Evolutionary conservation across 2,113 vertebrate species (phyloP).

Genomic region (Pseudopipra pipra): DNA sequence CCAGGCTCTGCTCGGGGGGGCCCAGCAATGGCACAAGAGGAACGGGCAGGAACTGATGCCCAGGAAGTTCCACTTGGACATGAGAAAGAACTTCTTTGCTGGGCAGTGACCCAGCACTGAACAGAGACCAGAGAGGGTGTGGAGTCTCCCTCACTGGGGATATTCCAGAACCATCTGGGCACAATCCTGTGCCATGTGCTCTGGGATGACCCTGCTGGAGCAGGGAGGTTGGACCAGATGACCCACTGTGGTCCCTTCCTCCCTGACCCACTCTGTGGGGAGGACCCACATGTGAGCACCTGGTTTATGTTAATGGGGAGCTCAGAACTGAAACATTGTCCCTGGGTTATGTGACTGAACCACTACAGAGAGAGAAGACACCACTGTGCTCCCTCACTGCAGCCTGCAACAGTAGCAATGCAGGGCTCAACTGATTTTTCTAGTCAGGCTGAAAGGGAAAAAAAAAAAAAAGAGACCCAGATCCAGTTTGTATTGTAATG

Average conservation of each 20-base stretch:
- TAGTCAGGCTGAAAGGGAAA: background rate
- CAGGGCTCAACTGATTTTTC: background rate
- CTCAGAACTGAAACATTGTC: background rate
- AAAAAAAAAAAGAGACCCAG: background rate
- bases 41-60: background rate
- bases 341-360: background rate
- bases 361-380: background rate
- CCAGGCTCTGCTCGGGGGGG: background rate
- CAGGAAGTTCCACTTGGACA: background rate
- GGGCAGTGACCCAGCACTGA: background rate
- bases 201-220: background rate
- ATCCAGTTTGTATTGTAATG: background rate
- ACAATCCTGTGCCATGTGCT: background rate
- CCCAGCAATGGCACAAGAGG: background rate
- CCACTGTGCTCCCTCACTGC: background rate
- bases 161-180: accelerated
- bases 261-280: background rate
- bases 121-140: background rate
- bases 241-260: background rate
- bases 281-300: background rate
- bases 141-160: background rate
- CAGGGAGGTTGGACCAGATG: background rate
- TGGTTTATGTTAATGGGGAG: background rate
- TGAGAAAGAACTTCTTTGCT: background rate
- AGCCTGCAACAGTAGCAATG: background rate